Conservation (phyloP, 2,888 invertebrate species). For the Scaptomyza cyrtandrae region DNA sequence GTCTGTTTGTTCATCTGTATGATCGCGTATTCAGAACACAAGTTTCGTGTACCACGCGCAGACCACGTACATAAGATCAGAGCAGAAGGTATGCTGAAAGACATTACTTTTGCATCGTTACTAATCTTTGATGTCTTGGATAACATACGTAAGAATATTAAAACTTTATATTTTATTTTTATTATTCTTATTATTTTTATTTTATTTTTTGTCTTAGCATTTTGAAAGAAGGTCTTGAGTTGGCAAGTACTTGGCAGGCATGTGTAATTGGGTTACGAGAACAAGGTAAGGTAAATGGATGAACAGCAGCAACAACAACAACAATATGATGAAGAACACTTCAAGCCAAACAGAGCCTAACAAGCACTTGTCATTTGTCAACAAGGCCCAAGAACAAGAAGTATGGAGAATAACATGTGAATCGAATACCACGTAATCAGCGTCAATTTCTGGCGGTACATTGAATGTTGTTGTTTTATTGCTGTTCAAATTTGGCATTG, state of each 20-base stretch:
- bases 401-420: constrained; percentile 15
- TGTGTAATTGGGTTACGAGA: constrained; percentile 57
- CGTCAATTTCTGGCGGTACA: constrained; percentile 50
- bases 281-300: constrained; percentile 56
- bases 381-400: constrained; percentile 32
- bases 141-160: too few species aligned
- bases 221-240: constrained; percentile 7
- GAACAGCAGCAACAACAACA: constrained; percentile 11
- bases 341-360: constrained; percentile 11
- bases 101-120: too few species aligned
- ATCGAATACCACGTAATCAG: constrained; percentile 54
- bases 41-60: too few species aligned
- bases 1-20: too few species aligned
- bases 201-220: background rate
- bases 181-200: background rate
- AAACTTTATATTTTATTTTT: too few species aligned
- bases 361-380: constrained; percentile 55
- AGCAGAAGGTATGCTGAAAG: too few species aligned
- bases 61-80: too few species aligned
- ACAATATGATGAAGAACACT: constrained; percentile 9
- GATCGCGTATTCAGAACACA: too few species aligned
- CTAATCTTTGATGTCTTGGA: too few species aligned
- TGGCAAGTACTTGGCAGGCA: constrained; percentile 12
- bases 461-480: constrained; percentile 34
- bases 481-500: constrained; percentile 69